Conservation (phyloP, 53 echinoderm and acorn worm genomes). For the Mesocentrotus franciscanus region DNA sequence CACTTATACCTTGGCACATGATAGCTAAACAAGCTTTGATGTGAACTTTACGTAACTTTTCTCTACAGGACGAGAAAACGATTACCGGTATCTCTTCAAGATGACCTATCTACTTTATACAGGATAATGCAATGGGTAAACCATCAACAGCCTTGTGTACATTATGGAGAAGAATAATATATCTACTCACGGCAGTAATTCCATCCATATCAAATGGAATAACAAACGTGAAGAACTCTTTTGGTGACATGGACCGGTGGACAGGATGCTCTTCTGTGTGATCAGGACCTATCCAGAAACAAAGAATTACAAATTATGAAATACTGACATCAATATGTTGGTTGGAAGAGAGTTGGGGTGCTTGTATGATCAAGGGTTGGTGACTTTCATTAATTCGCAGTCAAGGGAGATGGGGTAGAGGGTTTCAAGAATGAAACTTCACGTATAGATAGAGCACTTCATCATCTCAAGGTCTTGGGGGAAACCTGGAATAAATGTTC, state of each 20-base stretch:
- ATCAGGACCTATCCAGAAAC: constrained; percentile 79
- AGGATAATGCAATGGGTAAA: not conserved
- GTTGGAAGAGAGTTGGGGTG: not conserved
- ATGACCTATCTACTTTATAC: too few species aligned
- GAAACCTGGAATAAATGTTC: too few species aligned
- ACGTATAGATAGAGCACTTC: too few species aligned
- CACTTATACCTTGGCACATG: too few species aligned
- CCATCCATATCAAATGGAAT: constrained; percentile 97
- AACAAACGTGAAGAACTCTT: constrained; percentile 92
- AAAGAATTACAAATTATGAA: not conserved
- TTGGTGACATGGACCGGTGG: constrained; percentile 76
- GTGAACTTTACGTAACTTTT: not conserved
- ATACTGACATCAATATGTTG: not conserved
- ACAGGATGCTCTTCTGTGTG: constrained; percentile 84
- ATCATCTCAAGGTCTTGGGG: too few species aligned
- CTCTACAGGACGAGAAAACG: not conserved
- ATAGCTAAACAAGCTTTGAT: not conserved
- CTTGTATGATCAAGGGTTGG: not conserved
- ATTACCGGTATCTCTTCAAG: too few species aligned
- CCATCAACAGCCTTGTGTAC: not conserved
- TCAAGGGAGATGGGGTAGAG: too few species aligned
- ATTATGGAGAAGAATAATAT: not conserved
- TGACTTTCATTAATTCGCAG: too few species aligned
- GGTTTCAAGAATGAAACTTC: too few species aligned
- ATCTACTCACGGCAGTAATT: constrained; percentile 76